Evolutionary conservation across 2,888 invertebrate species (phyloP), one percentile per base, ranked within the genome.

Genomic region (Conistra vaccinii): DNA sequence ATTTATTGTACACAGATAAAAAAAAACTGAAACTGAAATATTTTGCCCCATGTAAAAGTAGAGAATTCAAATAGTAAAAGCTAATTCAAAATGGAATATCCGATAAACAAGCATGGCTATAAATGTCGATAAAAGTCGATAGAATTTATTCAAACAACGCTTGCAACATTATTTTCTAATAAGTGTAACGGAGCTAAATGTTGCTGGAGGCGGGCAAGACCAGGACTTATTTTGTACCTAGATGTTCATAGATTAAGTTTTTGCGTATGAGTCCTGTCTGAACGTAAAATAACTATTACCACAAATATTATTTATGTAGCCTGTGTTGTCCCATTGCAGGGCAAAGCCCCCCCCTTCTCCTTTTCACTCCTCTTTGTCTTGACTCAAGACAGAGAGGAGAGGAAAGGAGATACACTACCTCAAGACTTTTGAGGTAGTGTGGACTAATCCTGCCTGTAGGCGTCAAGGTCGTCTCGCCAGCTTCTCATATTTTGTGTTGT

Each of bases 161-260:
- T 63, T 29, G 26, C 61, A 66, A 61, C 53, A 81, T 42, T 81
- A 66, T 78, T 79, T 62, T 81, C 55, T 81, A 76, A 67, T 81
- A 81, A 75, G 45, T 39, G 35, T 68, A 39, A 45, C 39, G 23
- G 45, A 45, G 23, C 32, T 68, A 63, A 81, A 79, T 32, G 48
- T 79, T 75, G n/a, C 51, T 62, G 17, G 51, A 35, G 39, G 17
- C 42, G 32, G 12, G n/a, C 1, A 66, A 1, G 17, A 51, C 3
- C 10, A 32, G 53, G 14, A 66, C 1, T 74, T 66, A 60, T 55
- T 75, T 75, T 55, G 23, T 48, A 51, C 12, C 23, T 48, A 29
- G 14, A 72, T n/a, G 3, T 63, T 63, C 12, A 63, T 12, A 23
- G 23, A 14, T 7, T 23, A 23, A 9, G 29, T 55, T 26, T 57